Evolutionary conservation across 2,113 vertebrate species (phyloP), one percentile per base, ranked within the genome.

Genomic region (Siniperca chuatsi): DNA sequence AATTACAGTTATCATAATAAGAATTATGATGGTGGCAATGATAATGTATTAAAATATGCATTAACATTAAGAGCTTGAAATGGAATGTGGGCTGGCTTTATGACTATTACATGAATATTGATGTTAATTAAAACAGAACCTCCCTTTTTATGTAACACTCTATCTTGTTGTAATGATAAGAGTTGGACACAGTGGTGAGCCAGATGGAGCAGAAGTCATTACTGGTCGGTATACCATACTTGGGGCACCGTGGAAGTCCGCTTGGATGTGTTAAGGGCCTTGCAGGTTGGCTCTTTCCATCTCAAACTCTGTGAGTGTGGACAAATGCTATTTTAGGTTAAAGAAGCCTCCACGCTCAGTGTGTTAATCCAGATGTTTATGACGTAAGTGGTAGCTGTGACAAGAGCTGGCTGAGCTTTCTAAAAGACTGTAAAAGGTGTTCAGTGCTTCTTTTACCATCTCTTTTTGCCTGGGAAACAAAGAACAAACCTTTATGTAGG

Each of bases 41-140:
- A 94, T 94, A 95, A 95, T 94, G 90, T 94, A 93, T 95, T 96
- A 93, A 95, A 95, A 95, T 95, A 95, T 94, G 95, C 89, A 94
- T 94, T 94, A 92, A 89, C 86, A 87, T 93, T 93, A 94, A 89
- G 88, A 89, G 91, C 86, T 75, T 92, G 80, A 90, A 94, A 94
- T 87, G 88, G 90, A 92, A 95, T 73, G 83, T 84, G 62, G 88
- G 89, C 76, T 54, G 89, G 82, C 72, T 90, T 94, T 86, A 87
- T 73, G 91, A 84, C 86, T 88, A 88, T 95, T 94, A 93, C 87
- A 93, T 94, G 93, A 95, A 94, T 95, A 95, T 94, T 94, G 90
- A 95, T 94, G 93, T 80, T 93, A 94, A 96, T 95, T 95, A 94
- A 95, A 94, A 93, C 86, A 92, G 82, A 91, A 87, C 83, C 88